phyloP scores from a whole-genome alignment of 2,888 invertebrate species.

The Pherbina coryleti region DNA sequence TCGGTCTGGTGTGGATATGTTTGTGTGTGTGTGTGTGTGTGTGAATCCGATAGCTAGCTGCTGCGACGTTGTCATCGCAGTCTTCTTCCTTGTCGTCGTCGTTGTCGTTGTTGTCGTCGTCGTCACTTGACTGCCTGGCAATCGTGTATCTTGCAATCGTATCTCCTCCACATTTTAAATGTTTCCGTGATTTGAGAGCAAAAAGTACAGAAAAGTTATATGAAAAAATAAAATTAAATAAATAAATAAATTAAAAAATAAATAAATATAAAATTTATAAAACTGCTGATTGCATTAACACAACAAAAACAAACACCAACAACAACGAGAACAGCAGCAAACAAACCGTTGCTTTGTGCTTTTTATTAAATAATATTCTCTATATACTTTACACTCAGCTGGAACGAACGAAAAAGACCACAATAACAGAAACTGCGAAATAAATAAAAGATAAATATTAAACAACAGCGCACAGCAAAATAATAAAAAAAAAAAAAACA shows the following conservation, averaged over 20 bases:
- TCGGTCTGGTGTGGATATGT: background rate
- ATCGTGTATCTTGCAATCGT: background rate
- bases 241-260: background rate
- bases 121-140: background rate
- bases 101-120: background rate
- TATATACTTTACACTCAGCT: constrained; percentile 28
- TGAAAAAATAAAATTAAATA: background rate
- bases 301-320: constrained; percentile 1
- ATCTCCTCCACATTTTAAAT: background rate
- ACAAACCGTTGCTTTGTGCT: background rate
- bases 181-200: constrained; percentile 3
- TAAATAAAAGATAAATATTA: too few species aligned
- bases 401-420: background rate
- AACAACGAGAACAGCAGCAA: background rate
- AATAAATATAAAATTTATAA: constrained; percentile 2
- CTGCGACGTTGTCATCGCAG: background rate
- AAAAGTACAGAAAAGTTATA: background rate
- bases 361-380: constrained; percentile 24
- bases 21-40: background rate
- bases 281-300: constrained; percentile 19
- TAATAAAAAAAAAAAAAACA: constrained; percentile 25
- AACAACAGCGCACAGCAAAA: background rate
- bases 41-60: background rate
- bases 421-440: background rate
- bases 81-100: background rate